These are phyloP conservation scores for Macrostomum lignano DNA, from an alignment of 1,140 invertebrate genomes.

Conservation along the genomic window DNA sequence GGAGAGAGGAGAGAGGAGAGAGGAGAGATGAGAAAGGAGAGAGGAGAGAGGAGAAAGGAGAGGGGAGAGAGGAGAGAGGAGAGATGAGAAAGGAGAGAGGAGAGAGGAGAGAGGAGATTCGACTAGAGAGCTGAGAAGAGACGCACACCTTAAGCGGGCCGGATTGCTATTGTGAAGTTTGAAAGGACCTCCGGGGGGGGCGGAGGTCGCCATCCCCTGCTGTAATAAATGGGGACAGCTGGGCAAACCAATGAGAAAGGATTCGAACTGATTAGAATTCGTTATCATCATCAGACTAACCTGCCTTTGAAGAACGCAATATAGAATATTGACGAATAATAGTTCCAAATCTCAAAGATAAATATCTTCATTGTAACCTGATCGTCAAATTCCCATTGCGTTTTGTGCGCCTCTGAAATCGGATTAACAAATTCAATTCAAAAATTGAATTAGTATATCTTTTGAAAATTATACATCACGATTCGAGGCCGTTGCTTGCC, in stretches of 20 bases:
- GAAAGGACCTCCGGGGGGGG: background rate
- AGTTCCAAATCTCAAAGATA: conserved; percentile 72
- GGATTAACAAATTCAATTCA: background rate
- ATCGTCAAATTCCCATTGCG: conserved; percentile 64
- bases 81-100: too few relatives aligned
- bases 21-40: too few relatives aligned
- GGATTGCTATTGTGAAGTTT: conserved; percentile 2
- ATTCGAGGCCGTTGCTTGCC: too few relatives aligned
- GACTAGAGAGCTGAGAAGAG: too few relatives aligned
- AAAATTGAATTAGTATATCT: too few relatives aligned
- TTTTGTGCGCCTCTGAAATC: conserved; percentile 36
- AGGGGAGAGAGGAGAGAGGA: too few relatives aligned
- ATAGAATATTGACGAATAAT: conserved; percentile 67
- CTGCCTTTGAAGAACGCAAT: conserved; percentile 40
- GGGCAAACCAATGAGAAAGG: background rate
- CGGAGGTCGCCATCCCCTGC: too few relatives aligned
- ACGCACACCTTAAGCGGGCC: too few relatives aligned
- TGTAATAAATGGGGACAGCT: background rate
- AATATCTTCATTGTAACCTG: conserved; percentile 77
- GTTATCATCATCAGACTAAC: background rate
- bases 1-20: too few relatives aligned
- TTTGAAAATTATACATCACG: too few relatives aligned
- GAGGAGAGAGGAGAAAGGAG: too few relatives aligned
- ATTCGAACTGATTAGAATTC: background rate
- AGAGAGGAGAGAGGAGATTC: too few relatives aligned